phyloP scores from a whole-genome alignment of 2,113 vertebrate species.

The Aegithalos caudatus region DNA sequence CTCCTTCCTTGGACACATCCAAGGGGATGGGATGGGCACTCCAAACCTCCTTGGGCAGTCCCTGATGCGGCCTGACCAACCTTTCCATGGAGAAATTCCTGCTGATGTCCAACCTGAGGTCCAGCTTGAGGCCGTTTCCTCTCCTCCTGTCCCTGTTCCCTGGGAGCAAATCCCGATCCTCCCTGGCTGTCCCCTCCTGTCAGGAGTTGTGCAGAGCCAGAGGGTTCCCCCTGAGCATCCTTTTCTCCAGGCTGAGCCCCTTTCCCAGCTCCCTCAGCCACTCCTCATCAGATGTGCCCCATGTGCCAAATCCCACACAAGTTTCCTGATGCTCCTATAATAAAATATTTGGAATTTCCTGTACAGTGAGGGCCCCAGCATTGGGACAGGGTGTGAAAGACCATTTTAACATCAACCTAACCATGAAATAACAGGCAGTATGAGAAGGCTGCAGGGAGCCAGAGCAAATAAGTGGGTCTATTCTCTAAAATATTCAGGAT shows the following conservation, averaged over 20 bases:
- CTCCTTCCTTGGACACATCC: accelerated
- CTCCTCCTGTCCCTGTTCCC: background rate
- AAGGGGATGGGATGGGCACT: background rate
- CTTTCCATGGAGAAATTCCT: background rate
- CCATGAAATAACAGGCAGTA: background rate
- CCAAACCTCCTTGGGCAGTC: background rate
- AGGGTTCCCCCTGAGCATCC: background rate
- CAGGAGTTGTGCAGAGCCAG: background rate
- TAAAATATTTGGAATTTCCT: background rate
- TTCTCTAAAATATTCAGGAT: background rate
- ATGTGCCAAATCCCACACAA: accelerated
- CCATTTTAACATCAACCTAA: background rate
- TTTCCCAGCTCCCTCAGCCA: background rate
- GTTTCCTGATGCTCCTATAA: background rate
- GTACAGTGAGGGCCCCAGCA: background rate
- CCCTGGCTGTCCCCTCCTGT: accelerated
- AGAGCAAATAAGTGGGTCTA: accelerated
- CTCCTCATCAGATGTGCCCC: background rate
- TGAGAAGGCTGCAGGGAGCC: background rate
- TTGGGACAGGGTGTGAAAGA: accelerated
- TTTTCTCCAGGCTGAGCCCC: background rate
- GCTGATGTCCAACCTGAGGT: accelerated
- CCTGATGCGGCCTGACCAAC: accelerated
- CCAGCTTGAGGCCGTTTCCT: accelerated
- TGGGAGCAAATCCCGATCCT: background rate